Base-by-base conservation (phyloP, 2,888 invertebrate genomes). In the Parnassius apollo region DNA sequence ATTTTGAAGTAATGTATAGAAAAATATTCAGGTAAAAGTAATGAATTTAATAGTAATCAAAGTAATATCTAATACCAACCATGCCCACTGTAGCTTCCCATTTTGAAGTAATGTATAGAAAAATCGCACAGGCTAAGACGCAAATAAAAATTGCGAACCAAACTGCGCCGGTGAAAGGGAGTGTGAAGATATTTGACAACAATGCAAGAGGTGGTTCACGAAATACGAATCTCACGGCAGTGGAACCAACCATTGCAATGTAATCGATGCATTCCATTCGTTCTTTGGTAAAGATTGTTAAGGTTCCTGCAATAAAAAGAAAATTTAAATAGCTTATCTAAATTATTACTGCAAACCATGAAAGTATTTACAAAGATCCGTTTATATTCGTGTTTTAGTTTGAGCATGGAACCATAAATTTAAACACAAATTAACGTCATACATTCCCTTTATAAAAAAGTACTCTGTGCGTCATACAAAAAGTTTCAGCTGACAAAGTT, bases 131-230 rank as follows among this genome's bases (percentile, higher is more conserved):
- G 1, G 92, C 79, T 12, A 92, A 65, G 0, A 93, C 84, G 56
- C 94, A 86, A 0, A 91, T 80, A 10, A 91, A 86, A 52, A 92
- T 89, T 1, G 93, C 92, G 51, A 93, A 71, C 95, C 95, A 95
- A 0, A 95, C 95, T 0, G 86, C 82, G 0, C 81, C 85, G 2
- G 93, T 91, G 78, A 95, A 95, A 0, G 95, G 95, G 2, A 95
- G 77, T 0, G 93, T 84, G 79, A 94, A 95, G 71, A 95, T 93
- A 70, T 95, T 95, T 56, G 93, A 91, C 4, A 95, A 90, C 61
- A 93, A 92, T 0, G 95, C 93, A 0, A 85, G 2, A 0, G 95
- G 93, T 0, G 95, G 95, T 66, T 94, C 93, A 0, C 94, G 90
- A 81, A 95, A 95, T 25, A 95, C 88, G 72, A 95, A 94, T 42